Conservation (phyloP, 2,888 invertebrate species). For the Phlogophora meticulosa region DNA sequence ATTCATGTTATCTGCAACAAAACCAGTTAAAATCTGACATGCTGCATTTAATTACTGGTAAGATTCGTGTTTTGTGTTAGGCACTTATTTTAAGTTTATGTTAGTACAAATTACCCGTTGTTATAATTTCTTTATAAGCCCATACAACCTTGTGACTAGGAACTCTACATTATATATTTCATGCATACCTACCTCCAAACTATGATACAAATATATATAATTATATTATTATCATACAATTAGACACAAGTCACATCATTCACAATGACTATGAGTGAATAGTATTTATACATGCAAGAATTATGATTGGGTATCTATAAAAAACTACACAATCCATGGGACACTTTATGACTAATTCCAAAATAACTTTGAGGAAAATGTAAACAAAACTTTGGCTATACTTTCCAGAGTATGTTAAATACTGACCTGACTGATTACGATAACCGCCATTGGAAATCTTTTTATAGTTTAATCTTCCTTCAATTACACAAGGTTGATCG, state of each 20-base stretch:
- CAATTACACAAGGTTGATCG: conserved; percentile 92
- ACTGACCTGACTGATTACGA: conserved; percentile 86
- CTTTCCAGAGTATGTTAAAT: neutral
- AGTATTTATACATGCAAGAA: neutral
- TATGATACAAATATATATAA: no score
- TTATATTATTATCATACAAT: no score
- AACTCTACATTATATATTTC: neutral
- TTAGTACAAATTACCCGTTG: neutral
- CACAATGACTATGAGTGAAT: neutral
- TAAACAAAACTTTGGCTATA: conserved; percentile 3
- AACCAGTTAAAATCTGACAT: neutral
- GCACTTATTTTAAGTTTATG: neutral
- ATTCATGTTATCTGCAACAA: neutral
- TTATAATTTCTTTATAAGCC: neutral
- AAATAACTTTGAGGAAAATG: conserved; percentile 43
- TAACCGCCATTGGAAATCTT: conserved; percentile 91
- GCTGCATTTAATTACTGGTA: neutral
- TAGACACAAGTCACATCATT: neutral
- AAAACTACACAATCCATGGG: conserved; percentile 5
- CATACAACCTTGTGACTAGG: neutral
- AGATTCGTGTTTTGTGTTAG: neutral
- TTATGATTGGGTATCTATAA: neutral
- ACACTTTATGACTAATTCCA: conserved; percentile 42
- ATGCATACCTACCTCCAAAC: neutral
- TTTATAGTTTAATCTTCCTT: conserved; percentile 94